Evolutionary conservation across 2,113 vertebrate species (phyloP), one percentile per base, ranked within the genome.

Genomic region (Proterorhinus semilunaris): DNA sequence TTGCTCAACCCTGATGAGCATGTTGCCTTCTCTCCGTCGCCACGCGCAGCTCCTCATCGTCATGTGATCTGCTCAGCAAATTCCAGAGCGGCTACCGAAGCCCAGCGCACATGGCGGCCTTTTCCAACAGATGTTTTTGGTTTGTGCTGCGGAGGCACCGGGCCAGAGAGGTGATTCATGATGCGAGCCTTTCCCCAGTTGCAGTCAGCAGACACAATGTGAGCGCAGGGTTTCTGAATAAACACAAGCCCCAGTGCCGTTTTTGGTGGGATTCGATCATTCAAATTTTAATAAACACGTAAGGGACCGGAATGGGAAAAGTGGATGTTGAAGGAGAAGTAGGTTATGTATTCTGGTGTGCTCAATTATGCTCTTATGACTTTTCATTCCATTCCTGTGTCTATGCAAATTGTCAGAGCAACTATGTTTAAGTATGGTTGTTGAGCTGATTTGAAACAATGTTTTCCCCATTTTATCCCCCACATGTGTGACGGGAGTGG

Each of bases 41-140:
- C 80, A 69, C 72, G 83, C 76, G 61, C 76, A 61, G 57, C 71
- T 82, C 84, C 82, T 82, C 78, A 75, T 44, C n/a, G 82, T 87
- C 89, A 90, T 88, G 86, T 90, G 90, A 93, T 88, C 87, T 12
- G 53, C 55, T 66, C 82, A 84, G 36, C 27, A 77, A 86, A 89
- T 87, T 92, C 87, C 89, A 81, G 66, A 79, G 74, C 13, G 69
- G 88, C 87, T 90, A 83, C 84, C 55, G 83, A 75, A 86, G 89
- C 84, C 82, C 76, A 50, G 74, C 74, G 75, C 89, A 87, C 89
- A 90, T 86, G 90, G 86, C 86, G 76, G 78, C 78, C 75, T 67
- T 21, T 75, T 74, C 74, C 74, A 81, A 88, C 92, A 93, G 91
- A 92, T 92, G 92, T 91, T 93, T 93, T 90, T 86, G 67, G 87